Percentiles rank a stretch among this genome's conserved stretches.
These are phyloP conservation scores for Atractosteus spatula DNA, from an alignment of 2,113 vertebrate species.

Conservation along the genomic window DNA sequence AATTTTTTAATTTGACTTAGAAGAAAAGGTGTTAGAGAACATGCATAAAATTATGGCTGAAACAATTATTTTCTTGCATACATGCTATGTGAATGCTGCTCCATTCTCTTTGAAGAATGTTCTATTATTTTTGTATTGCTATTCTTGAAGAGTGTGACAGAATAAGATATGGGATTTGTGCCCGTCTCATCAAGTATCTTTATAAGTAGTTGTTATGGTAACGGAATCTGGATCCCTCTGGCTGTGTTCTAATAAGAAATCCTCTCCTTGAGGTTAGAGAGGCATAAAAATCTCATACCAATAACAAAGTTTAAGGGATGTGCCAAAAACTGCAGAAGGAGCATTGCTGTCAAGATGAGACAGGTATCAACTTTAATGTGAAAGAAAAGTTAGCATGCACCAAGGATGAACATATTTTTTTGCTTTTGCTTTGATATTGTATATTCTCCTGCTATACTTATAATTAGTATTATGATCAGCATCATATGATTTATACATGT, in stretches of 20 bases:
- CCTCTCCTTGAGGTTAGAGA: background rate
- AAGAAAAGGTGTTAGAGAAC: no score
- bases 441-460: no score
- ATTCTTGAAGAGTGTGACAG: background rate
- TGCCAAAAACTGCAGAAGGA: background rate
- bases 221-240: background rate
- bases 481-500: no score
- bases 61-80: no score
- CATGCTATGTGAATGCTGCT: no score
- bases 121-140: background rate
- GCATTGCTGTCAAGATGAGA: background rate
- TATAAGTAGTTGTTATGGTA: background rate
- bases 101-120: background rate
- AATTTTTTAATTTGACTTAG: no score
- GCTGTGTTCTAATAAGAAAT: slow-evolving; percentile 6
- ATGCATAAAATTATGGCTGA: no score
- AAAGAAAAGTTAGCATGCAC: no score
- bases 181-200: background rate
- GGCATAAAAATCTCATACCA: background rate
- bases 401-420: no score
- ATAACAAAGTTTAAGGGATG: background rate
- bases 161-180: slow-evolving; percentile 3
- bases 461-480: no score
- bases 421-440: no score
- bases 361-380: no score